These are phyloP conservation scores for Formica selysi DNA, from an alignment of 1,140 invertebrate species.

Conservation along the genomic window DNA sequence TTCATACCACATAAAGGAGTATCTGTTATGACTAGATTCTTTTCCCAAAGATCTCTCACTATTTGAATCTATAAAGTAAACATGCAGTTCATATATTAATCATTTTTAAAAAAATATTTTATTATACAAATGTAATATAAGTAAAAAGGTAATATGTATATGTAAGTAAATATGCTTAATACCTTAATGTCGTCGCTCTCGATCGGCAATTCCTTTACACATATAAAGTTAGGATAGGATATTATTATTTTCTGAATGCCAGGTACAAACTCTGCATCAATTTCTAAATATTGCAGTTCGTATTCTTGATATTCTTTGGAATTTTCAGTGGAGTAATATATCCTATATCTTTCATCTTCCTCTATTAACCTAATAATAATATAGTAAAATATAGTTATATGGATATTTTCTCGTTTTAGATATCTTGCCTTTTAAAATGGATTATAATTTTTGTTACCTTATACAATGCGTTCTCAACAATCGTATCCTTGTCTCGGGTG, in stretches of 20 bases:
- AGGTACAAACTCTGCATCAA: conserved; percentile 89
- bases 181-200: conserved; percentile 89
- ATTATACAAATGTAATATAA: conserved; percentile 23
- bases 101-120: too few relatives aligned
- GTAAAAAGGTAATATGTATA: neutral
- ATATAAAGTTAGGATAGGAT: conserved; percentile 92
- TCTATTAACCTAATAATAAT: conserved; percentile 88
- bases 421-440: conserved; percentile 35
- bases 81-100: conserved; percentile 55
- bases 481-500: conserved; percentile 90
- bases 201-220: conserved; percentile 91
- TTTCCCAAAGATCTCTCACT: conserved; percentile 90
- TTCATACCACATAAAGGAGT: conserved; percentile 84
- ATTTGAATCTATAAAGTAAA: conserved; percentile 86
- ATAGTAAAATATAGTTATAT: neutral
- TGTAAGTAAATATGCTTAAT: conserved; percentile 49
- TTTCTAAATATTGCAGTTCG: conserved; percentile 92
- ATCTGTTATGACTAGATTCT: conserved; percentile 89
- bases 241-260: conserved; percentile 91
- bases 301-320: conserved; percentile 93
- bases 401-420: neutral
- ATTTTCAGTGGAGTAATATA: conserved; percentile 95
- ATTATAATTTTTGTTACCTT: conserved; percentile 84
- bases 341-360: conserved; percentile 87
- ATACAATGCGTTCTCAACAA: conserved; percentile 90